A percentile compares a stretch with the other conserved stretches of the same genome.
phyloP scores from a whole-genome alignment of 2,888 invertebrate genomes.

The Margaritifera margaritifera region DNA sequence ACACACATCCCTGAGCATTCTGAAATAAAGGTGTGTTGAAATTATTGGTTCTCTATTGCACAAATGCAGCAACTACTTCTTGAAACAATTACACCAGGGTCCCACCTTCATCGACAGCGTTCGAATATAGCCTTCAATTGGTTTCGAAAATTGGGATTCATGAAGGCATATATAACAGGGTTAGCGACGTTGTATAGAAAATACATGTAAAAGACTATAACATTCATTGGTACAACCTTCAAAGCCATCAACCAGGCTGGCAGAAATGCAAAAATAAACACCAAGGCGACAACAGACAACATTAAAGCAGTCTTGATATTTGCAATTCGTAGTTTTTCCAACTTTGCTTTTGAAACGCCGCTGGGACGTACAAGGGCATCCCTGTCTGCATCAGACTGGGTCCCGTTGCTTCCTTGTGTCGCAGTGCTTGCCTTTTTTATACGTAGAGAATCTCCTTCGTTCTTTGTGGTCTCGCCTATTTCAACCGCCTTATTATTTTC shows the following conservation, averaged over 20 bases:
- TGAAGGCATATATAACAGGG: slow-evolving; percentile 72
- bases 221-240: slow-evolving; percentile 53
- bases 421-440: too few relatives aligned
- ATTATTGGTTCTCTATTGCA: too few relatives aligned
- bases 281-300: slow-evolving; percentile 71
- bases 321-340: slow-evolving; percentile 57
- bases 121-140: slow-evolving; percentile 30
- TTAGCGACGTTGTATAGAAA: slow-evolving; percentile 72
- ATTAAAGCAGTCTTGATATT: slow-evolving; percentile 72
- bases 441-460: neutral
- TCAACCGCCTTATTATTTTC: slow-evolving; percentile 8
- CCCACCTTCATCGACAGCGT: slow-evolving; percentile 1
- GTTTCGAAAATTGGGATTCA: slow-evolving; percentile 61
- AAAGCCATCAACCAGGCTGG: slow-evolving; percentile 71
- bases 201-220: slow-evolving; percentile 69
- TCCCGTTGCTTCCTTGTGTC: too few relatives aligned
- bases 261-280: slow-evolving; percentile 69
- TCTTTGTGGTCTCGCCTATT: slow-evolving; percentile 21
- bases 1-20: too few relatives aligned
- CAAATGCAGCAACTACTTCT: too few relatives aligned
- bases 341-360: slow-evolving; percentile 34
- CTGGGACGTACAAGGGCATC: slow-evolving; percentile 25
- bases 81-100: too few relatives aligned
- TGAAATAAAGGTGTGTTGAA: too few relatives aligned
- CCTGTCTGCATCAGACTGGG: slow-evolving; percentile 14